Evolutionary conservation across 92 coral and sea anemone genomes (phyloP).

Genomic region (Zoanthus solanderi): DNA sequence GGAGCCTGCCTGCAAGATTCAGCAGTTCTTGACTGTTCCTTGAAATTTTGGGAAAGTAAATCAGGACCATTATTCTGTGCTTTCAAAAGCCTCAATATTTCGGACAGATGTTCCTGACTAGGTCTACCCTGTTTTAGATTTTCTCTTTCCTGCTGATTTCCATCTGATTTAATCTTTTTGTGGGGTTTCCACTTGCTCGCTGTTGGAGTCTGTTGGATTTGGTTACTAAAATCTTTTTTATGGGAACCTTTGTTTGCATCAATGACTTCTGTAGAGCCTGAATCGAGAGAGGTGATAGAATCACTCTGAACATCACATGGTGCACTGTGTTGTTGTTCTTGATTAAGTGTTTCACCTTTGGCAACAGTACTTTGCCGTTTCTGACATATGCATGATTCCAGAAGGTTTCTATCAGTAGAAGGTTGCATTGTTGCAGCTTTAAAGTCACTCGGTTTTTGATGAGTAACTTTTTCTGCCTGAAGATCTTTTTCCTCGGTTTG

Average conservation of each 20-base stretch:
- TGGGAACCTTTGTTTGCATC: slow-evolving; percentile 25
- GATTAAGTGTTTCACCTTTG: not conserved
- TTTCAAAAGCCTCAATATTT: slow-evolving; percentile 71
- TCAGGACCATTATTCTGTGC: slow-evolving; percentile 51
- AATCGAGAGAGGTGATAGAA: slow-evolving; percentile 65
- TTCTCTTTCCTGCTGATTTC: slow-evolving; percentile 59
- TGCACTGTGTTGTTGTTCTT: not conserved
- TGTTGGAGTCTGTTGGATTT: slow-evolving; percentile 8
- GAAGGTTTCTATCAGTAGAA: not conserved
- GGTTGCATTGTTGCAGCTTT: not conserved
- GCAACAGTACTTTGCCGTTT: not conserved
- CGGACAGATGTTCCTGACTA: slow-evolving; percentile 79
- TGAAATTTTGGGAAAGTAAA: not conserved
- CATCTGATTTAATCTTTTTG: not conserved
- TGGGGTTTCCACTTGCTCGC: slow-evolving; percentile 30
- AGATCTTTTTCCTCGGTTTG: not conserved
- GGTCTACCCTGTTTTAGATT: slow-evolving; percentile 58
- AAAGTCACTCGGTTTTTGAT: not conserved
- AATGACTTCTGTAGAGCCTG: slow-evolving; percentile 49
- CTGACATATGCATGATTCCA: slow-evolving; percentile 12
- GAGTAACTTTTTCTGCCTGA: not conserved
- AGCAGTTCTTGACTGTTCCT: not conserved
- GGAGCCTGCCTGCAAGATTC: not conserved
- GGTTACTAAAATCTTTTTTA: not conserved
- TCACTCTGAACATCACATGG: slow-evolving; percentile 53